Conservation (phyloP, 2,113 vertebrate genomes). For the Pseudopodoces humilis region DNA sequence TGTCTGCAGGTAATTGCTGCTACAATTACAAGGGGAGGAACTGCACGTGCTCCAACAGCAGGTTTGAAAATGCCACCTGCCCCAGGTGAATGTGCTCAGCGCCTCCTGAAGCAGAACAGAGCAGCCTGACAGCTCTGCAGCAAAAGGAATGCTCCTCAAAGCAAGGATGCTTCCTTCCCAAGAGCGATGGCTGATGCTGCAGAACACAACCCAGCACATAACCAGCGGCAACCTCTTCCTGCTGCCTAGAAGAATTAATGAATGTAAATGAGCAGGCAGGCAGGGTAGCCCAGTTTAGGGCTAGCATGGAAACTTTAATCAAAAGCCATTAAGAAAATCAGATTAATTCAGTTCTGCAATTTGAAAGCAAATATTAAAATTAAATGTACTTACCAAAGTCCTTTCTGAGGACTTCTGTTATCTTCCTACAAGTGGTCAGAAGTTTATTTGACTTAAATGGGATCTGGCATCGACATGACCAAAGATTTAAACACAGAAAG, state of each 20-base stretch:
- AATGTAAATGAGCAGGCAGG: not conserved
- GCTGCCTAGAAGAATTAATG: not conserved
- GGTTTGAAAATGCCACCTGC: not conserved
- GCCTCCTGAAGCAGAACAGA: not conserved
- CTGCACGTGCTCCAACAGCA: rapidly evolving
- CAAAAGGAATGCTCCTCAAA: not conserved
- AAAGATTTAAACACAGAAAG: not conserved
- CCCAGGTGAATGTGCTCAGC: rapidly evolving
- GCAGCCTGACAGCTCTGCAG: not conserved
- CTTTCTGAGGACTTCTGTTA: not conserved
- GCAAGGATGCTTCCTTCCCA: not conserved
- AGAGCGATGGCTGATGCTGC: not conserved
- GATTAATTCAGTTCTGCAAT: not conserved
- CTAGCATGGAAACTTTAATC: not conserved
- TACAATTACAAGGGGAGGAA: not conserved
- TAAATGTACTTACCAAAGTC: not conserved
- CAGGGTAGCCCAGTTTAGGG: not conserved
- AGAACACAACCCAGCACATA: not conserved
- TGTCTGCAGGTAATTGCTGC: not conserved
- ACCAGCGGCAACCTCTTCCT: not conserved
- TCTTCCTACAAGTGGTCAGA: not conserved
- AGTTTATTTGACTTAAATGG: not conserved
- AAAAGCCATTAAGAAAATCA: not conserved
- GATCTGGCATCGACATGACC: not conserved
- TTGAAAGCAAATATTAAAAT: not conserved